Percentiles rank a stretch among this genome's conserved stretches.
phyloP scores from a whole-genome alignment of 2,113 vertebrate genomes.

The Ochotona princeps region DNA sequence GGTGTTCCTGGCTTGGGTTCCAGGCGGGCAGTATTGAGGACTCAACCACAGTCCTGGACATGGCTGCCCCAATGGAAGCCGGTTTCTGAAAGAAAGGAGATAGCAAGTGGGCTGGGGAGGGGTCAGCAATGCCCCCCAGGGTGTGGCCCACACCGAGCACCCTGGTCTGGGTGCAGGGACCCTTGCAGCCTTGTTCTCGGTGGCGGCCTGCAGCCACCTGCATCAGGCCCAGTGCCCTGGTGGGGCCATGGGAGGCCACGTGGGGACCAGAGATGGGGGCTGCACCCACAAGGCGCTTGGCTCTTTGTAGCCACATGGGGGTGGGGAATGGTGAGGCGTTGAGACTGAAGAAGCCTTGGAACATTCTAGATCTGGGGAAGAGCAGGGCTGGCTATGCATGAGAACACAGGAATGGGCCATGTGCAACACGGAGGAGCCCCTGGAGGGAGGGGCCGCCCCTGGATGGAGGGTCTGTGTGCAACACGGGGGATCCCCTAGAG shows the following conservation, averaged over 20 bases:
- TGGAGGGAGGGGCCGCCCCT: too few species aligned
- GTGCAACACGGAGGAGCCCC: too few species aligned
- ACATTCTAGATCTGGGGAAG: neutral
- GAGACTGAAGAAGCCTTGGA: neutral
- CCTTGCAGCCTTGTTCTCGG: accelerated
- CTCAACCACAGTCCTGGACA: neutral
- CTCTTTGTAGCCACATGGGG: neutral
- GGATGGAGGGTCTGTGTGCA: too few species aligned
- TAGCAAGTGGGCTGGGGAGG: neutral
- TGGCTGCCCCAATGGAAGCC: neutral
- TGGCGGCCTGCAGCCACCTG: neutral
- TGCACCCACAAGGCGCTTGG: neutral
- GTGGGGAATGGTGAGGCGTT: too few species aligned
- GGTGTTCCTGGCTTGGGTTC: neutral
- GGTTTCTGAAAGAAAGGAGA: slow-evolving; percentile 3
- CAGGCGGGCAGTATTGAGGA: neutral
- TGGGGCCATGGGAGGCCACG: accelerated
- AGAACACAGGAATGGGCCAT: too few species aligned
- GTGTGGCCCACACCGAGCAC: accelerated
- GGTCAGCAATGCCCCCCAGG: neutral
- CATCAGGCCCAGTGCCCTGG: neutral
- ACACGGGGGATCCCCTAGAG: too few species aligned
- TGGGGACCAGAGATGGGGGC: neutral
- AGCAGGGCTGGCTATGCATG: too few species aligned
- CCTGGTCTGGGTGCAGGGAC: neutral